Conservation (phyloP, 1,140 invertebrate species). For the Hypothenemus hampei region DNA sequence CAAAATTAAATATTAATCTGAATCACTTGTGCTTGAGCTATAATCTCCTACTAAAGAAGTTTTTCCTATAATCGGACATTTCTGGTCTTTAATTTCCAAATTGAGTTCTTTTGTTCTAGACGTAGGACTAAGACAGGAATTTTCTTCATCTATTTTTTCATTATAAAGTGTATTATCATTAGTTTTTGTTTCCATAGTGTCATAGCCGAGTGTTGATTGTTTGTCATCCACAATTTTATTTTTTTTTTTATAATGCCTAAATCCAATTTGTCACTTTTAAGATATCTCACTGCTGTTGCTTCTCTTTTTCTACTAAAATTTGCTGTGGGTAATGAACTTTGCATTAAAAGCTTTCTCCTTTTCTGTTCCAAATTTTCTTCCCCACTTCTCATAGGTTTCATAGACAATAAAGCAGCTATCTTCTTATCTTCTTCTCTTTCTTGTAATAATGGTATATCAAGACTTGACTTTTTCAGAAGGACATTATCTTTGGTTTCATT, state of each 20-base stretch:
- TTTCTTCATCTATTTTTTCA: background rate
- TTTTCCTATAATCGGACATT: background rate
- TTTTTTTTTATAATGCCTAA: constrained; percentile 30
- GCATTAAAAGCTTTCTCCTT: constrained; percentile 47
- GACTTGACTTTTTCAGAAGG: constrained; percentile 70
- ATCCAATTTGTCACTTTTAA: constrained; percentile 30
- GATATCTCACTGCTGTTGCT: constrained; percentile 37
- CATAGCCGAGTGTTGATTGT: background rate
- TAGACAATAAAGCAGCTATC: constrained; percentile 69
- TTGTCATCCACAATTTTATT: background rate
- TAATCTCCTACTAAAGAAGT: constrained; percentile 30
- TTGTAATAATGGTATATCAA: constrained; percentile 72
- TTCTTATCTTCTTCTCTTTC: constrained; percentile 75
- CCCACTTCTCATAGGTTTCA: constrained; percentile 53
- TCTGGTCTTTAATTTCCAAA: background rate
- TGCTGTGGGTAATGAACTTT: constrained; percentile 51
- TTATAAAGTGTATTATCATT: background rate
- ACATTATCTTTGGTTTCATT: constrained; percentile 62
- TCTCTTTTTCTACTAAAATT: constrained; percentile 49
- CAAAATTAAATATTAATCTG: constrained; percentile 7
- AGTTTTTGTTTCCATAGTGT: background rate
- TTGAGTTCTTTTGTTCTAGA: background rate
- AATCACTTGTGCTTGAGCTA: constrained; percentile 7
- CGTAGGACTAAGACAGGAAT: background rate
- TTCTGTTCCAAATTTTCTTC: constrained; percentile 50